Percentiles rank a stretch among this genome's conserved stretches.
These are phyloP conservation scores for Apamea monoglypha DNA, from an alignment of 2,888 invertebrate genomes.

Conservation along the genomic window DNA sequence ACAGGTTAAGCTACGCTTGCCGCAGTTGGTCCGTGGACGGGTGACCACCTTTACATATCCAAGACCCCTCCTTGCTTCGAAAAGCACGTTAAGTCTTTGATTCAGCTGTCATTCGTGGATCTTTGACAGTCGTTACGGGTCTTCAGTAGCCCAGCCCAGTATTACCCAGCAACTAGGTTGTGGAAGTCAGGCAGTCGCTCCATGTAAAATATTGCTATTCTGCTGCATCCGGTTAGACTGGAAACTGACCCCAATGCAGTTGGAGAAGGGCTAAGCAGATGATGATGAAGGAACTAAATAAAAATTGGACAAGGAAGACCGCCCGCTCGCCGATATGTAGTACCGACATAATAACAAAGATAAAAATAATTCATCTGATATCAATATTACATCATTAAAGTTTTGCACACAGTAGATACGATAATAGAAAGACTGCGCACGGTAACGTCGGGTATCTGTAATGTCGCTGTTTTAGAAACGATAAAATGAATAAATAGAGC, in stretches of 20 bases:
- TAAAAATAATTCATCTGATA: constrained; percentile 19
- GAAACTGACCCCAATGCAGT: background rate
- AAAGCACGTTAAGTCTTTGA: background rate
- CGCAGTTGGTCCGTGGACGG: background rate
- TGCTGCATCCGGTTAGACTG: background rate
- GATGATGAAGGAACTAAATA: background rate
- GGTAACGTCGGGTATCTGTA: constrained; percentile 3
- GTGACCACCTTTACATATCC: background rate
- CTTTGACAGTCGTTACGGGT: background rate
- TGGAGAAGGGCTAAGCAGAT: background rate
- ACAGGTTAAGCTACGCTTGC: background rate
- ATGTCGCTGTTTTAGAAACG: constrained; percentile 15
- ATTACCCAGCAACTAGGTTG: background rate
- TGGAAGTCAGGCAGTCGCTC: no score
- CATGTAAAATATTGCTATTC: background rate
- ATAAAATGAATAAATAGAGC: constrained; percentile 1
- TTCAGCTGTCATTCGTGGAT: background rate
- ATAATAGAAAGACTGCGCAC: constrained; percentile 23
- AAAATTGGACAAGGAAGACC: background rate
- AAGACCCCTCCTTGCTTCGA: background rate
- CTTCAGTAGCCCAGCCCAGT: background rate
- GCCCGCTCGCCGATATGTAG: background rate
- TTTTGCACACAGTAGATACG: constrained; percentile 33
- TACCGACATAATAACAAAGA: constrained; percentile 9
- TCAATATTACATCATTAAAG: constrained; percentile 11